Conservation (phyloP, 2,888 invertebrate genomes). For the Erynnis tages region DNA sequence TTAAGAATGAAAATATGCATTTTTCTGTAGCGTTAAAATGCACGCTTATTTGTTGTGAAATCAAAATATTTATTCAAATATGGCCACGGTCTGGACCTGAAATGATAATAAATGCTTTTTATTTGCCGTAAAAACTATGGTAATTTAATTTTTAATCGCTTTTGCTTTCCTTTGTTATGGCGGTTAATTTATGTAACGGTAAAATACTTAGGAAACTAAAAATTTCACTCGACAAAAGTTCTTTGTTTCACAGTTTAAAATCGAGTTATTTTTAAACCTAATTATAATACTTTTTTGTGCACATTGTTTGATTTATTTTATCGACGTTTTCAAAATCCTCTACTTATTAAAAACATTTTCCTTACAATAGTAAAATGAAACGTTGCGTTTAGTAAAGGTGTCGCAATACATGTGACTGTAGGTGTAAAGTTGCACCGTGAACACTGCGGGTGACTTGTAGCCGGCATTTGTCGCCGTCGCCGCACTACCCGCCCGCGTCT, state of each 20-base stretch:
- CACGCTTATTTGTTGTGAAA: constrained; percentile 14
- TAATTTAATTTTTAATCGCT: constrained; percentile 1
- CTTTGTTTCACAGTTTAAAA: neutral
- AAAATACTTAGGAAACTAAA: neutral
- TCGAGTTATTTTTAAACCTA: no score
- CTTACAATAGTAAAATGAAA: neutral
- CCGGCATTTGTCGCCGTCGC: constrained; percentile 26
- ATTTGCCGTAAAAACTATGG: neutral
- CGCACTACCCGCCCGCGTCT: constrained; percentile 16
- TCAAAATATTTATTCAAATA: constrained; percentile 11
- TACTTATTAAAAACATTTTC: no score
- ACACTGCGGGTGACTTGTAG: constrained; percentile 21
- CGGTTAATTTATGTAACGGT: neutral
- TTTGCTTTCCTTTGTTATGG: neutral
- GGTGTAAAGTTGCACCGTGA: constrained; percentile 1
- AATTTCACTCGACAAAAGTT: neutral
- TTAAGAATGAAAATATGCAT: constrained; percentile 42
- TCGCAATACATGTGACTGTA: constrained; percentile 3
- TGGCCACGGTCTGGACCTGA: neutral
- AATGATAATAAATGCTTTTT: neutral
- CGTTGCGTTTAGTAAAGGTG: constrained; percentile 6
- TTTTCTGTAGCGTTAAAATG: constrained; percentile 25
- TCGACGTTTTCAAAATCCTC: no score
- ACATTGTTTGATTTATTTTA: no score
- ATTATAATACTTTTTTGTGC: no score